These are phyloP conservation scores for Cnemophilus loriae DNA, from an alignment of 2,113 vertebrate species.

Conservation along the genomic window DNA sequence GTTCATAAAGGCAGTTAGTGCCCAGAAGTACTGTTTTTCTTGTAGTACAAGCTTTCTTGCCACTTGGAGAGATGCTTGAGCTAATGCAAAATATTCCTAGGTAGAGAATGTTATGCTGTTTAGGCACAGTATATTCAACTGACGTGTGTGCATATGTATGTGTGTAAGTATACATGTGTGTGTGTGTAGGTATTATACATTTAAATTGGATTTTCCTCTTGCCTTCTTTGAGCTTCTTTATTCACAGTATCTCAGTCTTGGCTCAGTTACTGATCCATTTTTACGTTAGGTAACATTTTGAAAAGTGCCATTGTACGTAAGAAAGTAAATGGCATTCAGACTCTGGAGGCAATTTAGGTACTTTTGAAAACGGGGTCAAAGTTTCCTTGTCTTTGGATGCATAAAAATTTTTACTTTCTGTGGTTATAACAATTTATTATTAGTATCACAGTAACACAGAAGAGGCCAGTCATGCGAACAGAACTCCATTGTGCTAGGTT, in stretches of 20 bases:
- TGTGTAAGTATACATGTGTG: no score
- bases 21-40: background rate
- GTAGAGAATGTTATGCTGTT: background rate
- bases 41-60: background rate
- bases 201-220: background rate
- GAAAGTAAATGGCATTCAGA: background rate
- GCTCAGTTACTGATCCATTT: background rate
- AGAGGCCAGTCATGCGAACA: background rate
- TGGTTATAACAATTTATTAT: slow-evolving; percentile 32
- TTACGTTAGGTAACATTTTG: slow-evolving; percentile 5
- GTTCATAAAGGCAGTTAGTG: background rate
- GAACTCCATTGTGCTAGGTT: background rate
- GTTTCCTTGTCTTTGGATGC: slow-evolving; percentile 4
- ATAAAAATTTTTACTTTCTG: slow-evolving; percentile 6
- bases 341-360: background rate
- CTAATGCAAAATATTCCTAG: background rate
- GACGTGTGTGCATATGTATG: background rate
- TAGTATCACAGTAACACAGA: slow-evolving; percentile 24
- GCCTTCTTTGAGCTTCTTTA: background rate
- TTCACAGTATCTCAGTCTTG: background rate
- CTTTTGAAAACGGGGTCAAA: slow-evolving; percentile 3
- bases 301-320: background rate
- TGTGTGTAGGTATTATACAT: background rate
- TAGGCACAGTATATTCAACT: background rate
- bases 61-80: background rate